Evolutionary conservation across 2,113 vertebrate genomes (phyloP).

Genomic region (Ursus arctos): DNA sequence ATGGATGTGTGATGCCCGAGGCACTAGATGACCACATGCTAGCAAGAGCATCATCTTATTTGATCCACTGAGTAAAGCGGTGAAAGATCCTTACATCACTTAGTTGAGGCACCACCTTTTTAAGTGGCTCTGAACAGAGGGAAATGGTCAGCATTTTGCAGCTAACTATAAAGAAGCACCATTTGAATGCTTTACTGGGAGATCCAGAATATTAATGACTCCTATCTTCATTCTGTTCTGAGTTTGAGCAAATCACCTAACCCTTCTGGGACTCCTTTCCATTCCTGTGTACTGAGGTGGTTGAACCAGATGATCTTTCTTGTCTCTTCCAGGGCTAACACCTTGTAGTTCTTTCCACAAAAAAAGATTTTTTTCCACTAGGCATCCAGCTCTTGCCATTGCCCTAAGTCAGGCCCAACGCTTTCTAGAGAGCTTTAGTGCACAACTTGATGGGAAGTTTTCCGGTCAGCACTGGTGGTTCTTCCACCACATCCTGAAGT

Average conservation of each 20-base stretch:
- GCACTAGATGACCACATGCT: neutral
- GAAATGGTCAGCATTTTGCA: neutral
- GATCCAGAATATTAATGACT: neutral
- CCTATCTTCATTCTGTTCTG: neutral
- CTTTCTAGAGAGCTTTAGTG: neutral
- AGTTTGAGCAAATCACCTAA: neutral
- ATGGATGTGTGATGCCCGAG: neutral
- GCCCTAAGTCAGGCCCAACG: neutral
- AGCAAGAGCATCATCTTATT: neutral
- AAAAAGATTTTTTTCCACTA: neutral
- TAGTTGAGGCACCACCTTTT: neutral
- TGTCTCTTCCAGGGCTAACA: neutral
- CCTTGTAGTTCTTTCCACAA: neutral
- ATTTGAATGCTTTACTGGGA: neutral
- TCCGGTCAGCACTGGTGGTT: neutral
- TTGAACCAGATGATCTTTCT: neutral
- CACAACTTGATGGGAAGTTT: neutral
- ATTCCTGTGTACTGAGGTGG: neutral
- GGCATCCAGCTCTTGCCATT: neutral
- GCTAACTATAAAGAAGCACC: neutral
- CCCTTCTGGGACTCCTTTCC: neutral
- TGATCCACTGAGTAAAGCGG: neutral
- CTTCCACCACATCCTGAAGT: neutral
- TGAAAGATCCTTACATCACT: neutral
- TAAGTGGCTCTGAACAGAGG: neutral